Conservation (phyloP, 92 coral and sea anemone genomes). For the Heteractis magnifica region DNA sequence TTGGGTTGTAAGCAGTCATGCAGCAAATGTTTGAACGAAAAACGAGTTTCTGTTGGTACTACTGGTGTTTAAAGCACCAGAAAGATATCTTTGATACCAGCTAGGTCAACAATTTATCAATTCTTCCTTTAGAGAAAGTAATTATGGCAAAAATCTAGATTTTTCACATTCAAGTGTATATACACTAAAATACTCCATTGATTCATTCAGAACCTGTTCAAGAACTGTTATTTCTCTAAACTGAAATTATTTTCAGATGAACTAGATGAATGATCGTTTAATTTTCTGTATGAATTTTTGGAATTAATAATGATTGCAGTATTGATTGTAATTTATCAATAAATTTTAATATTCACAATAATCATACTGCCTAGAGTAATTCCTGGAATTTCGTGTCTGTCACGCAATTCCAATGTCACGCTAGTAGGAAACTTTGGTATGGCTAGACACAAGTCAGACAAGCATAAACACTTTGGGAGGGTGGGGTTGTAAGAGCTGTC, state of each 20-base stretch:
- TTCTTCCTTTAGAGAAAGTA: too few species aligned
- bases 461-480: not conserved
- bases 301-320: not conserved
- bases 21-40: not conserved
- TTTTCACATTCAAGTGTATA: not conserved
- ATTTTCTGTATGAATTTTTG: not conserved
- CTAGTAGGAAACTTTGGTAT: not conserved
- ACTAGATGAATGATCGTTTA: not conserved
- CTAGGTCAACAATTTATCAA: too few species aligned
- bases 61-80: too few species aligned
- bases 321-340: not conserved
- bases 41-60: too few species aligned
- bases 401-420: constrained; percentile 7
- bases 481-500: too few species aligned
- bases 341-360: not conserved
- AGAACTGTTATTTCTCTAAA: not conserved
- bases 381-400: constrained; percentile 1
- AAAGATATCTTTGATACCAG: too few species aligned
- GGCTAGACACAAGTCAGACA: not conserved
- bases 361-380: not conserved
- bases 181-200: not conserved
- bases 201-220: not conserved
- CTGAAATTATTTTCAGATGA: not conserved
- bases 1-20: too few species aligned
- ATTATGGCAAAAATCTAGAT: too few species aligned